phyloP scores from a whole-genome alignment of 2,888 invertebrate species.

The Caenorhabditis sp. region DNA sequence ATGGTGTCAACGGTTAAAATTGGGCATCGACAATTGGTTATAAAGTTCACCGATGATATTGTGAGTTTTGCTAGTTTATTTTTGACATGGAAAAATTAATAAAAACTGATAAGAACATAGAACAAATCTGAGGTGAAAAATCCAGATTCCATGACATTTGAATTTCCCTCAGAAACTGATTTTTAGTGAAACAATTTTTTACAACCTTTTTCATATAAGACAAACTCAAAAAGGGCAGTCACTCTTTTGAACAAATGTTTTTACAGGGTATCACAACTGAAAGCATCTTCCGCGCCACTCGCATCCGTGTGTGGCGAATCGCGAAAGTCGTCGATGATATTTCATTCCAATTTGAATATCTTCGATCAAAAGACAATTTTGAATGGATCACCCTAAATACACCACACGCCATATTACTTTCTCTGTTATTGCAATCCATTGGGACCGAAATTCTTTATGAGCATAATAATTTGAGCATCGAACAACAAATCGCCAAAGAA shows the following conservation, averaged over 20 bases:
- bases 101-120: no score
- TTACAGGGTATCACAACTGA: conserved; percentile 10
- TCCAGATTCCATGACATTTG: no score
- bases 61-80: conserved; percentile 10
- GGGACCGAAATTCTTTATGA: conserved; percentile 83
- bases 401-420: conserved; percentile 85
- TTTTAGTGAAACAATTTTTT: no score
- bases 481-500: conserved; percentile 35
- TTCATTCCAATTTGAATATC: conserved; percentile 65
- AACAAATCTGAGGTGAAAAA: no score
- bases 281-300: conserved; percentile 87
- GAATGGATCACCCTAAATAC: conserved; percentile 88
- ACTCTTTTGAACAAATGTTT: conserved; percentile 6
- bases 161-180: no score
- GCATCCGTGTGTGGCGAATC: conserved; percentile 96
- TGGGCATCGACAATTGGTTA: conserved; percentile 74
- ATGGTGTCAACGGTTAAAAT: conserved; percentile 80
- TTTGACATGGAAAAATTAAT: background rate
- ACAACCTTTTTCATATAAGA: no score
- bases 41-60: conserved; percentile 33
- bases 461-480: conserved; percentile 66
- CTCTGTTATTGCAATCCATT: conserved; percentile 88
- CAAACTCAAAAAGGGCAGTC: no score
- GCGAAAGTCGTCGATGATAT: conserved; percentile 50
- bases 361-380: conserved; percentile 73